Conservation (phyloP, 2,113 vertebrate genomes). For the Hippocampus barbouri region DNA sequence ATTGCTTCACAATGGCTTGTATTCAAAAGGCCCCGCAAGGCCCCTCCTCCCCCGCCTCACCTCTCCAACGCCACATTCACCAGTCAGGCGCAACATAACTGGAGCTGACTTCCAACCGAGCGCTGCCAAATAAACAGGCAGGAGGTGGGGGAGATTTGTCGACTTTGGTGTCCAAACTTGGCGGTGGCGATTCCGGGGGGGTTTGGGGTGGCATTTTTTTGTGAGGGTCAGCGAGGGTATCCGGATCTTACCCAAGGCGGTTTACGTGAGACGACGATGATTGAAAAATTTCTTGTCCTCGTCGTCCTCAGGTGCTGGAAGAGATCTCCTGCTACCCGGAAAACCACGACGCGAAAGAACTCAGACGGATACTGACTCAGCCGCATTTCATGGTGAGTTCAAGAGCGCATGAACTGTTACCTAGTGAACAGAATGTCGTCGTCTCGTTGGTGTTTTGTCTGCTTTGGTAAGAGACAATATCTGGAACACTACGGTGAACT, state of each 20-base stretch:
- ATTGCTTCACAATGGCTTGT: neutral
- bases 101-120: slow-evolving; percentile 46
- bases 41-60: slow-evolving; percentile 26
- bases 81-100: slow-evolving; percentile 60
- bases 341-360: slow-evolving; percentile 93
- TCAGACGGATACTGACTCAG: slow-evolving; percentile 95
- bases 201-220: slow-evolving; percentile 15
- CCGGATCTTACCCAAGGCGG: slow-evolving; percentile 12
- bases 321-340: slow-evolving; percentile 98
- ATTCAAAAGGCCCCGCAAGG: neutral
- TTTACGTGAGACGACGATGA: neutral
- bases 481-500: neutral
- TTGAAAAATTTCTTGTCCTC: neutral
- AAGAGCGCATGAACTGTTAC: neutral
- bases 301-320: slow-evolving; percentile 85
- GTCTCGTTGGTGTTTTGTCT: neutral
- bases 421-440: neutral
- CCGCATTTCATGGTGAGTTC: slow-evolving; percentile 98
- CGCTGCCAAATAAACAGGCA: slow-evolving; percentile 9
- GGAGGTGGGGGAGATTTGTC: slow-evolving; percentile 20
- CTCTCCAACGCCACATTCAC: slow-evolving; percentile 53
- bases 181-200: slow-evolving; percentile 9
- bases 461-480: neutral
- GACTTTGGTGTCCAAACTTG: slow-evolving; percentile 12
- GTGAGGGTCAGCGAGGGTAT: slow-evolving; percentile 15